Evolutionary conservation across 2,888 invertebrate species (phyloP), one percentile per base, ranked within the genome.

Genomic region (Syritta pipiens): DNA sequence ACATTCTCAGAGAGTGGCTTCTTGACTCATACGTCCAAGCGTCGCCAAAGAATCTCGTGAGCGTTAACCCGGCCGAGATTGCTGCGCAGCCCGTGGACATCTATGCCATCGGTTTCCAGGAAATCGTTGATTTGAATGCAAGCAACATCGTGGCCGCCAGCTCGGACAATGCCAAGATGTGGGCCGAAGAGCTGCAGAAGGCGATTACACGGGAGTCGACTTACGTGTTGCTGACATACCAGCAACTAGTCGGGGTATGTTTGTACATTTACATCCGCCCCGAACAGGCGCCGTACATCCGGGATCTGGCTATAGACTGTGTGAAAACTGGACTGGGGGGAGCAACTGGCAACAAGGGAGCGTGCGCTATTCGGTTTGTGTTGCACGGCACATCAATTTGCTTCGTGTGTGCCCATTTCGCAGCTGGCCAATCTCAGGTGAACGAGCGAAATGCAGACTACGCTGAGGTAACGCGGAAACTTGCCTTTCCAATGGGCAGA

Each of bases 241-340:
- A 97, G 82, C 99, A 99, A 87, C 89, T 99, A 71, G 99, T 99
- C 32, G 99, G 99, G 1, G 99, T 99, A 10, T 98, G 99, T 86
- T 91, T 99, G 4, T 99, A 97, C 89, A 91, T 99, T 69, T 99
- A 97, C 89, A 94, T 97, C 55, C 92, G 97, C 82, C 96, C 97
- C 68, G 94, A 96, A 85, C 93, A 97, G 84, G 94, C 97, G 42
- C 95, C 96, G 9, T 94, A 93, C 85, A 93, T 99, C 68, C 93
- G 95, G 83, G 98, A 99, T 90, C 96, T 99, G 20, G 97, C 97
- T 26, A 92, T 97, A 2, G 98, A 98, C 90, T 95, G 94, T 69
- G 99, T 99, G 0, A 99, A 99, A 91, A 99, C 99, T 2, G 99
- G 99, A 1, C 90, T 99, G 82, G 98, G 98, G 22, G 99, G 99